phyloP scores from a whole-genome alignment of 2,113 vertebrate genomes.

The Theristicus caerulescens region DNA sequence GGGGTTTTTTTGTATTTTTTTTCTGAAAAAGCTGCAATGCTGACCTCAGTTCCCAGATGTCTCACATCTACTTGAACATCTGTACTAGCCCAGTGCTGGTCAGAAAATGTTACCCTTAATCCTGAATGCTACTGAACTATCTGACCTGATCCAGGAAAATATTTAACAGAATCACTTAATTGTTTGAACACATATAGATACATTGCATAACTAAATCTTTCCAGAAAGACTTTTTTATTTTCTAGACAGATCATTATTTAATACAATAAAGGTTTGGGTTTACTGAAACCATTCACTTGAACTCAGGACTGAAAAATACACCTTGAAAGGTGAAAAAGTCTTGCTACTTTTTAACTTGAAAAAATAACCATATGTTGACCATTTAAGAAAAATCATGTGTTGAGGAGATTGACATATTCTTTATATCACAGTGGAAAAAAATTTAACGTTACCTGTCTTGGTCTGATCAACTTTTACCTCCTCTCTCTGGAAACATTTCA shows the following conservation, averaged over 20 bases:
- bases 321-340: neutral
- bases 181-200: neutral
- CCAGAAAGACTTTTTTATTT: neutral
- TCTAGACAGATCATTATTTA: neutral
- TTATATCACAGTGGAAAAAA: neutral
- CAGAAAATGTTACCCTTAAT: neutral
- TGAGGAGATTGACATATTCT: neutral
- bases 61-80: neutral
- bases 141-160: neutral
- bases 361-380: neutral
- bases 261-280: neutral
- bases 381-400: neutral
- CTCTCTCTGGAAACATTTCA: neutral
- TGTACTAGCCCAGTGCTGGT: accelerated
- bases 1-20: neutral
- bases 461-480: neutral
- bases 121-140: neutral
- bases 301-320: neutral
- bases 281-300: neutral
- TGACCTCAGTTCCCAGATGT: neutral
- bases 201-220: neutral
- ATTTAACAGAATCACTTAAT: neutral
- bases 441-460: neutral
- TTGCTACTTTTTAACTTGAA: neutral
- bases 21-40: neutral